These are phyloP conservation scores for Drosophila cognata DNA, from an alignment of 2,888 invertebrate species.

Conservation along the genomic window DNA sequence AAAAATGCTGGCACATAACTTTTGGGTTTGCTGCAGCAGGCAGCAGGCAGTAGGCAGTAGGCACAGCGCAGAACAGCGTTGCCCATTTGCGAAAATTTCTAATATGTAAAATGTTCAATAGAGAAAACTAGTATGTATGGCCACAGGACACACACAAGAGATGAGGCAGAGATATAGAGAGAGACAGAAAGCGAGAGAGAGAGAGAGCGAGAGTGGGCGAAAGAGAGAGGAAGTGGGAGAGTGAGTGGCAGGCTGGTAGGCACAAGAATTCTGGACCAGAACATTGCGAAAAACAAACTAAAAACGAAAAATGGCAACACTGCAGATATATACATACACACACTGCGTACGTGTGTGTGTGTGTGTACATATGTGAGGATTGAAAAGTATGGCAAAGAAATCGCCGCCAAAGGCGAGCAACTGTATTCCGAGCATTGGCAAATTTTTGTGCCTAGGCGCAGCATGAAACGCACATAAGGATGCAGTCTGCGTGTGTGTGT, in stretches of 20 bases:
- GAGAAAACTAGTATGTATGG: conserved; percentile 76
- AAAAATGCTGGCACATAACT: conserved; percentile 67
- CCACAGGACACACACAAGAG: conserved; percentile 40
- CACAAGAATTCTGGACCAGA: conserved; percentile 10
- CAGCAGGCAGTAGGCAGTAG: conserved; percentile 51
- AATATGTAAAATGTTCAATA: conserved; percentile 82
- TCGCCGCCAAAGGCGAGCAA: conserved; percentile 68
- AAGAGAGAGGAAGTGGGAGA: background rate
- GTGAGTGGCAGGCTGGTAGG: conserved; percentile 8
- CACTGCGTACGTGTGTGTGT: background rate
- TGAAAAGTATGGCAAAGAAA: conserved; percentile 76
- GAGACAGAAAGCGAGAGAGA: background rate
- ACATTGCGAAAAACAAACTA: conserved; percentile 62
- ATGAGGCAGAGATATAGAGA: conserved; percentile 18
- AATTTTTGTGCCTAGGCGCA: conserved; percentile 43
- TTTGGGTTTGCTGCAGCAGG: conserved; percentile 49
- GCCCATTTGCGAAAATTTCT: conserved; percentile 80
- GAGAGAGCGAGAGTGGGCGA: background rate
- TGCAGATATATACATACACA: conserved; percentile 27
- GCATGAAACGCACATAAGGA: conserved; percentile 20
- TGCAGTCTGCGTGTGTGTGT: conserved; percentile 8
- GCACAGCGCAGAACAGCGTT: conserved; percentile 46
- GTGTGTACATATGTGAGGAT: conserved; percentile 33
- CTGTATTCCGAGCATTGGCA: conserved; percentile 51
- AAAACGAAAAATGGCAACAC: conserved; percentile 64